Evolutionary conservation across 1,140 invertebrate species (phyloP), one percentile per base, ranked within the genome.

Genomic region (Leptinotarsa defecta): DNA sequence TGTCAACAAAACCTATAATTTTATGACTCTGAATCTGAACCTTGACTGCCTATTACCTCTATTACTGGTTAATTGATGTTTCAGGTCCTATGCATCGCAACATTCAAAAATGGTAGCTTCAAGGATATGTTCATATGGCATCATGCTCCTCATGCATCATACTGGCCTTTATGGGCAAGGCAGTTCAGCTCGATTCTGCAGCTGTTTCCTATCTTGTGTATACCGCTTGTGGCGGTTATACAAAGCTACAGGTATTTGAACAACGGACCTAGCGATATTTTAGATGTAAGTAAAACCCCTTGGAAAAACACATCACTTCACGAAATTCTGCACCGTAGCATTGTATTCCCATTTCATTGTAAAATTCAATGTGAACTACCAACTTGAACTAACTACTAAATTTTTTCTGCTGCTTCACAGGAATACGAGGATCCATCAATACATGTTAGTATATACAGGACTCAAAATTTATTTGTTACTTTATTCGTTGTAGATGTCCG

Each of bases 201-300:
- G 82, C 86, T 96, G 65, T 86, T 92, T 19, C 92, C 94, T 1
- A 86, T 97, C 62, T 84, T 96, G 3, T 86, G 92, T 13, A 90
- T 96, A 68, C 94, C 94, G 0, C 85, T 93, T 15, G 91, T 92
- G 0, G 94, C 92, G 1, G 89, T 96, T 71, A 88, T 95, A 57
- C 94, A 96, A 82, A 95, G 92, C 5, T 95, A 92, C 86, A 89
- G 94, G 13, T 96, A 95, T 85, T 86, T 96, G 65, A 92, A 91
- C 76, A 91, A 88, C 65, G 94, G 94, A 65, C 93, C 94, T n/a
- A 88, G 92, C 0, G 94, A 96, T 86, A 92, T 96, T 82, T 89
- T 95, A 75, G 94, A 96, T 83, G 95, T 96, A 86, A 91, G 90
- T 88, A 68, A 64, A 49, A 15, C 52, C 15, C 15, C 19, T 49